Conservation (phyloP, 2,797 vertebrate species). For the Oreortyx pictus region DNA sequence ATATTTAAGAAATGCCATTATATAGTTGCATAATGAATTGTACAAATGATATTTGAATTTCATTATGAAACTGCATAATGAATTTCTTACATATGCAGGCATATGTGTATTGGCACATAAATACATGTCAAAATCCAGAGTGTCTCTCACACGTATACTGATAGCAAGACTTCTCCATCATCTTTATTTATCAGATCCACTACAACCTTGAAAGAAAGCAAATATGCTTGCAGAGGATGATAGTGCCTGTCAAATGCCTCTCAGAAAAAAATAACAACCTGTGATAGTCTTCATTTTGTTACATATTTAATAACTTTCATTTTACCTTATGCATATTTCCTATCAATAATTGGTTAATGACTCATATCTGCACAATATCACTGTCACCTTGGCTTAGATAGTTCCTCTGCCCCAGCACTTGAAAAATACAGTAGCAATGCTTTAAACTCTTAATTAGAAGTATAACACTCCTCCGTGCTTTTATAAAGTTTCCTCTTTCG, state of each 20-base stretch:
- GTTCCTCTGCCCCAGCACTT: neutral
- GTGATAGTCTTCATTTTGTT: neutral
- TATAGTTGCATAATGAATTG: neutral
- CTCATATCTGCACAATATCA: neutral
- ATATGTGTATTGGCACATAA: neutral
- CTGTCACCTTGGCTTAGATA: neutral
- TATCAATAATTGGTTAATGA: neutral
- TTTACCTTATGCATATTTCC: neutral
- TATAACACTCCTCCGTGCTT: neutral
- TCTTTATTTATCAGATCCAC: neutral
- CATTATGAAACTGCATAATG: neutral
- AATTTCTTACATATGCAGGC: neutral
- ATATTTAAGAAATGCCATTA: neutral
- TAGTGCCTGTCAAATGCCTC: neutral
- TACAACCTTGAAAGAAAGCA: neutral
- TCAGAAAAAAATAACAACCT: neutral
- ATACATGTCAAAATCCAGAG: conserved; percentile 7
- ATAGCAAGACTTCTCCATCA: neutral
- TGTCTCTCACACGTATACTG: neutral
- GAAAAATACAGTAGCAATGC: neutral
- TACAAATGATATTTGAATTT: conserved; percentile 24
- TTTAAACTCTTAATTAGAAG: neutral
- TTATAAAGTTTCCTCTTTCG: neutral
- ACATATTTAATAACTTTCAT: neutral
- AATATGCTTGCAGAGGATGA: neutral